Percentiles rank a stretch among this genome's conserved stretches.
Conservation (phyloP, 1,140 invertebrate genomes). For the Drosophila truncata region DNA sequence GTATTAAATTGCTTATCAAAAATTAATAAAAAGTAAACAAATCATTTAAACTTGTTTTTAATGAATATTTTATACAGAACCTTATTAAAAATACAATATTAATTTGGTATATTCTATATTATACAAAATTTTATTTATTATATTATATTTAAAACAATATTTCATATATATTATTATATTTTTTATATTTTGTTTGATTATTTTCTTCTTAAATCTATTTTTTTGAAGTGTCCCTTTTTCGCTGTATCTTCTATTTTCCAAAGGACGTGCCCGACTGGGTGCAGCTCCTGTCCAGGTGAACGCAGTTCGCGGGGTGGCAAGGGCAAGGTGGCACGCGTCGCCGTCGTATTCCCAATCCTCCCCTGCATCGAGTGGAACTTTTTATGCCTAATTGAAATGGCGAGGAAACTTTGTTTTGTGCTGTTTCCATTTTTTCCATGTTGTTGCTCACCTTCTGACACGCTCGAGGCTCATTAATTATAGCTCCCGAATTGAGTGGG, state of each 20-base stretch:
- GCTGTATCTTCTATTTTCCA: conserved; percentile 49
- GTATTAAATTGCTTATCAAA: no score
- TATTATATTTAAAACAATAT: no score
- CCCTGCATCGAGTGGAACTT: conserved; percentile 54
- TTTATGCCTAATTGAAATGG: conserved; percentile 79
- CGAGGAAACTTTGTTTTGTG: conserved; percentile 61
- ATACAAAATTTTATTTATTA: no score
- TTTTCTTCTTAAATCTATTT: background rate
- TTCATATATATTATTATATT: no score
- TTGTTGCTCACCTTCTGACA: conserved; percentile 69
- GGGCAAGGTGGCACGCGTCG: conserved; percentile 61
- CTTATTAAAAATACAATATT: no score
- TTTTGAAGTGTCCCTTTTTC: conserved; percentile 29
- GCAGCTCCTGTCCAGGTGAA: conserved; percentile 61
- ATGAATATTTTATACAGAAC: no score
- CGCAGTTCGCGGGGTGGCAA: conserved; percentile 4
- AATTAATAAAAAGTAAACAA: background rate
- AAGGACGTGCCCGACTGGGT: conserved; percentile 79
- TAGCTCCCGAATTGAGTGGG: conserved; percentile 68
- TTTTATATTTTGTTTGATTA: no score
- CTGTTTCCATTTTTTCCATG: conserved; percentile 31
- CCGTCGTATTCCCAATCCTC: conserved; percentile 65
- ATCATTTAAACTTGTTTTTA: no score
- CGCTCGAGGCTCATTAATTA: conserved; percentile 80
- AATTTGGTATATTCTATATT: no score